Evolutionary conservation across 1,140 invertebrate species (phyloP).

Genomic region (Reticulitermes speratus): DNA sequence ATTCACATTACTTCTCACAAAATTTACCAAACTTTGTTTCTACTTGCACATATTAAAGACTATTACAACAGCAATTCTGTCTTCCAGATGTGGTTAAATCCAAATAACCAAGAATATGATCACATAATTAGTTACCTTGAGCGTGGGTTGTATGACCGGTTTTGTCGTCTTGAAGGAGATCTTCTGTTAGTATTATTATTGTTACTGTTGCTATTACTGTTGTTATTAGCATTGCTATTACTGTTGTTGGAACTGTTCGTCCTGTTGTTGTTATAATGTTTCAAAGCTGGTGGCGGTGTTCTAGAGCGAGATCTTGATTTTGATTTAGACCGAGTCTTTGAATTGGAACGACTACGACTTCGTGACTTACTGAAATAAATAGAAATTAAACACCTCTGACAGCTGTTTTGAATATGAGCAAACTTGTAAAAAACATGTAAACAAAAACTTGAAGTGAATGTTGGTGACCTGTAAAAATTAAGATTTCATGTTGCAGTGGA

Average conservation of each 20-base stretch:
- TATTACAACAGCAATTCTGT: not conserved
- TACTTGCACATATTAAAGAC: too few relatives aligned
- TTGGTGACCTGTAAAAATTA: too few relatives aligned
- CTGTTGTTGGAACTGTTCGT: not conserved
- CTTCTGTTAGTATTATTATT: conserved; percentile 23
- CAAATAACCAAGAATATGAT: not conserved
- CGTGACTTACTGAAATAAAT: conserved; percentile 26
- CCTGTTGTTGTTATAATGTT: conserved; percentile 18
- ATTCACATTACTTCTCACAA: too few relatives aligned
- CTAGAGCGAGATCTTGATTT: conserved; percentile 29
- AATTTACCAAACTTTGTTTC: too few relatives aligned
- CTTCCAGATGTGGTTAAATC: not conserved
- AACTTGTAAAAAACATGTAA: too few relatives aligned
- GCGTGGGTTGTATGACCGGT: not conserved
- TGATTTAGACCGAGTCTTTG: conserved; percentile 36
- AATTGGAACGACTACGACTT: conserved; percentile 47
- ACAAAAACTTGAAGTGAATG: too few relatives aligned
- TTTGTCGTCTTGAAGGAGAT: conserved; percentile 23
- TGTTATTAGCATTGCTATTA: not conserved
- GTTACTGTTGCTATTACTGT: conserved; percentile 18
- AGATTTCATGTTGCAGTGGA: too few relatives aligned
- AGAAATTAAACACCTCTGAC: not conserved
- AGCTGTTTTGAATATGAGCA: not conserved
- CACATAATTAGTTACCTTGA: conserved; percentile 21
- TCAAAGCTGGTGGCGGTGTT: conserved; percentile 10